These are phyloP conservation scores for Episyrphus balteatus DNA, from an alignment of 1,140 invertebrate genomes.

Conservation along the genomic window DNA sequence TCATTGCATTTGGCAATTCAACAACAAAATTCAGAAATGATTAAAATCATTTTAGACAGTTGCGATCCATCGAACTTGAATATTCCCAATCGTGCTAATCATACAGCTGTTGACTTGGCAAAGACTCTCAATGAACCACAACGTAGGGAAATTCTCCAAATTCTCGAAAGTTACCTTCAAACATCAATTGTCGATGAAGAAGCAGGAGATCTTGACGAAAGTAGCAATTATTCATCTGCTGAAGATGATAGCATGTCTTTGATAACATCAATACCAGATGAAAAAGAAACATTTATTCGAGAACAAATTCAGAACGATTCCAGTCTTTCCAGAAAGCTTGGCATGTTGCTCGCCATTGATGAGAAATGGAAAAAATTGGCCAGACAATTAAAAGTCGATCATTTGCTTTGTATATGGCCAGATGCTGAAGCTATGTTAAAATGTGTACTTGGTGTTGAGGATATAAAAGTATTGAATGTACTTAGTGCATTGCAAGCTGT, in stretches of 20 bases:
- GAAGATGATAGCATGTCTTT: slow-evolving; percentile 6
- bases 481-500: slow-evolving; percentile 9
- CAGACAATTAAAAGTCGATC: slow-evolving; percentile 8
- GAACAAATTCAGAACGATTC: slow-evolving; percentile 1
- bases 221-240: background rate
- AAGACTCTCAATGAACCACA: slow-evolving; percentile 5
- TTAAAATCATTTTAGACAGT: slow-evolving; percentile 40
- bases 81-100: slow-evolving; percentile 18
- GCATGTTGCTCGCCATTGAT: slow-evolving; percentile 10
- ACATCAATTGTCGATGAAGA: no score
- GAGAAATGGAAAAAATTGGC: slow-evolving; percentile 22
- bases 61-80: slow-evolving; percentile 17
- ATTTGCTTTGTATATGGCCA: slow-evolving; percentile 17
- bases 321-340: slow-evolving; percentile 9
- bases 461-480: slow-evolving; percentile 9
- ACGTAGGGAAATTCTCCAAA: no score
- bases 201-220: no score
- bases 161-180: no score
- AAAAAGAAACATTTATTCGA: slow-evolving; percentile 4
- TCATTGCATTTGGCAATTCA: slow-evolving; percentile 45
- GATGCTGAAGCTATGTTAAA: slow-evolving; percentile 19
- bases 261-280: background rate
- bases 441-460: slow-evolving; percentile 15
- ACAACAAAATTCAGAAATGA: slow-evolving; percentile 34
- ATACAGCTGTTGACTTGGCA: slow-evolving; percentile 24